Conservation (phyloP, 2,113 vertebrate species). For the Aix galericulata region DNA sequence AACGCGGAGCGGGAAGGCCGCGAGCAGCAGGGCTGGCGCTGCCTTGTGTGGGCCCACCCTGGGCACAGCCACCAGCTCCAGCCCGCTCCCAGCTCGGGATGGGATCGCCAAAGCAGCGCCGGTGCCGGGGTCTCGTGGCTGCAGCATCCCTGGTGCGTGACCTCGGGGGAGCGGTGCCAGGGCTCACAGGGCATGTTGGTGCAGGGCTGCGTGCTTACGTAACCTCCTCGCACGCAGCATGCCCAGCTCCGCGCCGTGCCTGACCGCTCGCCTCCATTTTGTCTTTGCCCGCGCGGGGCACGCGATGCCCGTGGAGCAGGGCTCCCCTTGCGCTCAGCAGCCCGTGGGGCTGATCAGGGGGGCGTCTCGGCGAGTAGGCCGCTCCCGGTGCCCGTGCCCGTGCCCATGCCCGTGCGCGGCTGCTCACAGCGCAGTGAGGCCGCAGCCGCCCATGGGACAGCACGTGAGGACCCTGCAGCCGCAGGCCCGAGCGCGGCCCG, state of each 20-base stretch:
- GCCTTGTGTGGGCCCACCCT: background rate
- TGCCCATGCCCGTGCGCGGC: rapidly evolving
- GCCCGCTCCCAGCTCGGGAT: rapidly evolving
- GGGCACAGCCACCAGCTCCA: rapidly evolving
- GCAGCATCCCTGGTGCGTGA: background rate
- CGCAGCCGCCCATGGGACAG: background rate
- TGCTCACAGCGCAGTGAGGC: background rate
- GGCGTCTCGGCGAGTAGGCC: background rate
- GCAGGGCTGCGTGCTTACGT: background rate
- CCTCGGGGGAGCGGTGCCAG: background rate
- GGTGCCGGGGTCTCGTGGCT: background rate
- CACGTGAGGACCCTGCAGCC: rapidly evolving
- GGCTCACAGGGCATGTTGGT: conserved; percentile 12
- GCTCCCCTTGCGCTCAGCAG: background rate
- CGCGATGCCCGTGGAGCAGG: background rate
- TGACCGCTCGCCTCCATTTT: background rate
- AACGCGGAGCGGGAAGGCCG: rapidly evolving
- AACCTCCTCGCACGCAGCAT: background rate
- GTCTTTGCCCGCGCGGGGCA: background rate
- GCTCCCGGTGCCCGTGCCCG: background rate
- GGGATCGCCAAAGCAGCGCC: rapidly evolving
- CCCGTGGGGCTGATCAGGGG: rapidly evolving
- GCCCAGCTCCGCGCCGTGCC: background rate
- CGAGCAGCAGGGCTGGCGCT: rapidly evolving
- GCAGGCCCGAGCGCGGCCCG: rapidly evolving